A percentile compares a stretch with the other conserved stretches of the same genome.
These are phyloP conservation scores for Entomyzon cyanotis DNA, from an alignment of 2,113 vertebrate genomes.

Conservation along the genomic window DNA sequence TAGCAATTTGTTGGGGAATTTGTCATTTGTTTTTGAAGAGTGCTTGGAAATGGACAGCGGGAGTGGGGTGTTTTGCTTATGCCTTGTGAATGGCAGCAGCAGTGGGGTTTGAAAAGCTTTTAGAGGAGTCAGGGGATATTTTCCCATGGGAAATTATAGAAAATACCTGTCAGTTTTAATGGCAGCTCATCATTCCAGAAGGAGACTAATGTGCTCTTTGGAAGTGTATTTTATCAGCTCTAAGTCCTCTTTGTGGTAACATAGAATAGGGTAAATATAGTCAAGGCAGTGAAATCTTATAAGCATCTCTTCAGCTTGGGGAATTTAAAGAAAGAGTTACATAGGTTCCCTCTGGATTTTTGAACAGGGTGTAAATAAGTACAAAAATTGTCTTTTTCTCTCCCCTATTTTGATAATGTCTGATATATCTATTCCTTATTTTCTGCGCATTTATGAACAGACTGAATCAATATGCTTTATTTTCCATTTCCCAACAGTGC, in stretches of 20 bases:
- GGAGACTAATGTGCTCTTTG: conserved; percentile 44
- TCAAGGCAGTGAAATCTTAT: neutral
- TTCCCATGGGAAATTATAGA: conserved; percentile 51
- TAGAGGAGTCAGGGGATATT: conserved; percentile 21
- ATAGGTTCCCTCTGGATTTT: neutral
- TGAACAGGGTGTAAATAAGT: neutral
- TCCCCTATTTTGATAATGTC: neutral
- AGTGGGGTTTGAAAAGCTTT: conserved; percentile 44
- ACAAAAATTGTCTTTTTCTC: neutral
- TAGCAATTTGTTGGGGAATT: conserved; percentile 29
- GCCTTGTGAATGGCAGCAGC: conserved; percentile 13
- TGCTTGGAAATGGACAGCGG: neutral
- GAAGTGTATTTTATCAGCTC: conserved; percentile 25
- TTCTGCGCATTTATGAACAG: neutral
- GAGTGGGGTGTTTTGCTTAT: neutral
- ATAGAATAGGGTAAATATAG: conserved; percentile 15
- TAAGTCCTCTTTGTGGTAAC: conserved; percentile 24
- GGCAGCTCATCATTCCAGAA: conserved; percentile 38
- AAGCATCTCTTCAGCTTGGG: neutral
- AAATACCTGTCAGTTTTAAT: conserved; percentile 57
- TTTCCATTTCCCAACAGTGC: neutral
- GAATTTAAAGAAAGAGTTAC: neutral
- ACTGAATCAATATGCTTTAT: neutral
- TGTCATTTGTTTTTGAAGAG: conserved; percentile 47
- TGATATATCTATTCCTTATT: neutral